Evolutionary conservation across 2,113 vertebrate species (phyloP), one percentile per base, ranked within the genome.

Genomic region (Setophaga petechia): DNA sequence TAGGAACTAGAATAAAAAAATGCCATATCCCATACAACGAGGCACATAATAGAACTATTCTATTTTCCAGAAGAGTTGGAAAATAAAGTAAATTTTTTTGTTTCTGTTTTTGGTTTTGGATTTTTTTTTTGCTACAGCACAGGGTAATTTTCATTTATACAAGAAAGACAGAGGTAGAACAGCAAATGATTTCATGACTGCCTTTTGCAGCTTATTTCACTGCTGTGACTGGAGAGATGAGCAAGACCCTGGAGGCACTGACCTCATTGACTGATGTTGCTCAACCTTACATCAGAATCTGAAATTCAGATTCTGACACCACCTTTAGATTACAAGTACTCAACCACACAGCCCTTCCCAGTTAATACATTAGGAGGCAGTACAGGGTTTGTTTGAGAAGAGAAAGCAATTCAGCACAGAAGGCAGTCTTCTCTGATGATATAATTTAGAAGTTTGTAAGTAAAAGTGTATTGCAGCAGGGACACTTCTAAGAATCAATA

Each of bases 181-280:
- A 90, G 43, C 51, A 84, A 86, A 92, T 44, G 7, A 75, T 96
- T 93, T 92, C n/a, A 87, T 78, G 94, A 81, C 44, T 11, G 30
- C 24, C 44, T 81, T 81, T 35, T 74, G n/a, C 69, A 89, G 71
- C 10, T 49, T 87, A 65, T 92, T 87, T 78, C 47, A 72, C 28
- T 89, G 52, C 57, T 59, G 25, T 43, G 47, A 44, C 87, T 51
- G 46, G 68, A 95, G 87, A 54, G 72, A 86, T 49, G 63, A 90
- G 55, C n/a, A 83, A 90, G 84, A 57, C 68, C 37, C 93, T 75
- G 39, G 76, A 93, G 89, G 19, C 69, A 47, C 11, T 81, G 90
- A 95, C 33, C 90, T 94, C 91, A 89, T 78, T 94, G 93, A 57
- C 61, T 78, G 92, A 67, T 93, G 80, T 65, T 22, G 2, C 52